Conservation (phyloP, 2,888 invertebrate genomes). For the Baronia brevicornis region DNA sequence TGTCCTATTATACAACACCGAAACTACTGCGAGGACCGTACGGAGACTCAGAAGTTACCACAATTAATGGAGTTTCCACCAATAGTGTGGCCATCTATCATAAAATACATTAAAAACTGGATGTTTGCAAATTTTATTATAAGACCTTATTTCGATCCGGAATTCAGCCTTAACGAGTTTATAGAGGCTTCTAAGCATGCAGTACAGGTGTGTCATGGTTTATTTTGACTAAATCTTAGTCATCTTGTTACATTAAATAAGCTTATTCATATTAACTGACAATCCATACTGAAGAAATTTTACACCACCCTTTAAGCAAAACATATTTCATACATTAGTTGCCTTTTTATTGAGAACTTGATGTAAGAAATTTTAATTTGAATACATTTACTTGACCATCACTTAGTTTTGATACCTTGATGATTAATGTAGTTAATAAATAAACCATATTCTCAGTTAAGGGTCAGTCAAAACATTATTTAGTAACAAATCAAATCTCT, state of each 20-base stretch:
- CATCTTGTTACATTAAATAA: background rate
- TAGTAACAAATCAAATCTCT: too few relatives aligned
- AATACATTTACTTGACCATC: too few relatives aligned
- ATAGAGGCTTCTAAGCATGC: slow-evolving; percentile 84
- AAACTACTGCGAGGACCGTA: slow-evolving; percentile 51
- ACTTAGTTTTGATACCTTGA: too few relatives aligned
- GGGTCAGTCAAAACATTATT: too few relatives aligned
- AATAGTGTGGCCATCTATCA: slow-evolving; percentile 86
- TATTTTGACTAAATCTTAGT: background rate
- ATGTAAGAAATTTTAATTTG: too few relatives aligned
- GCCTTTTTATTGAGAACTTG: too few relatives aligned
- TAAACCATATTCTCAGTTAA: too few relatives aligned
- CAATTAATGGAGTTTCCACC: slow-evolving; percentile 84
- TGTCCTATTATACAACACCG: slow-evolving; percentile 55
- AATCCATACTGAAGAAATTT: background rate
- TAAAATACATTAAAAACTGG: slow-evolving; percentile 86
- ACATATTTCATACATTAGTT: too few relatives aligned
- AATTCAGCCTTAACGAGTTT: slow-evolving; percentile 83
- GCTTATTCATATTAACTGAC: background rate
- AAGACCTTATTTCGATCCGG: slow-evolving; percentile 84
- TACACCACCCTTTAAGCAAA: too few relatives aligned
- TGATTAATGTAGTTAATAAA: too few relatives aligned
- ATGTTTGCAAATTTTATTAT: slow-evolving; percentile 85
- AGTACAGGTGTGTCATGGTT: slow-evolving; percentile 78
- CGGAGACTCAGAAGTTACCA: slow-evolving; percentile 68